Evolutionary conservation across 2,797 vertebrate genomes (phyloP).

Genomic region (Sebastiscus tertius): DNA sequence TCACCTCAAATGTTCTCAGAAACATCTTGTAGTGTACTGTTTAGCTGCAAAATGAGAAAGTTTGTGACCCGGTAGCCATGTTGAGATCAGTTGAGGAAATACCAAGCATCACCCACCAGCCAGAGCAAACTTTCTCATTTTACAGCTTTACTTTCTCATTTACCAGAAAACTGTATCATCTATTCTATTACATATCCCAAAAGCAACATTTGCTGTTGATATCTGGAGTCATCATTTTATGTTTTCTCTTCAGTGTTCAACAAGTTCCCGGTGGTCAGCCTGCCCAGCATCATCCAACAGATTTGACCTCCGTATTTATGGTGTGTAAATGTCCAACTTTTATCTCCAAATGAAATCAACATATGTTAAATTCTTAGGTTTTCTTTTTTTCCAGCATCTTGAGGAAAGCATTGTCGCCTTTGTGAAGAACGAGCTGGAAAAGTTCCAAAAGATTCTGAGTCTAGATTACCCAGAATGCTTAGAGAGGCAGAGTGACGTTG

Average conservation of each 20-base stretch:
- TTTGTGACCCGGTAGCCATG: no score
- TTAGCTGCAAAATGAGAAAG: no score
- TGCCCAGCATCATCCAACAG: neutral
- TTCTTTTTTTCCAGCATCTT: neutral
- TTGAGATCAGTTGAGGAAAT: no score
- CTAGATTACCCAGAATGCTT: neutral
- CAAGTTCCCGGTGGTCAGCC: neutral
- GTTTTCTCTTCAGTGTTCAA: neutral
- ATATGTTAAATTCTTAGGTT: neutral
- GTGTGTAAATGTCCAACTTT: neutral
- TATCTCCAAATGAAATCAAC: neutral
- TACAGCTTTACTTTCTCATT: no score
- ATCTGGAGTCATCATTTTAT: neutral
- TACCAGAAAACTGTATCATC: neutral
- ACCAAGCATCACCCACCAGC: no score
- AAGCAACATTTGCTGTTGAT: neutral
- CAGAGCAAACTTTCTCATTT: no score
- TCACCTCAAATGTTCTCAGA: no score
- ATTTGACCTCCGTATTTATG: conserved; percentile 4
- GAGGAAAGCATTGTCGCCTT: neutral
- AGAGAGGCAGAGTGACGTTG: neutral
- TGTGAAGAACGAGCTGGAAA: conserved; percentile 11
- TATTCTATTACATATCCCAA: neutral
- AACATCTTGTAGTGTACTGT: no score
- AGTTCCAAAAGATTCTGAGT: neutral